Evolutionary conservation across 2,797 vertebrate genomes (phyloP), one percentile per base, ranked within the genome.

Genomic region (Malurus splendens): DNA sequence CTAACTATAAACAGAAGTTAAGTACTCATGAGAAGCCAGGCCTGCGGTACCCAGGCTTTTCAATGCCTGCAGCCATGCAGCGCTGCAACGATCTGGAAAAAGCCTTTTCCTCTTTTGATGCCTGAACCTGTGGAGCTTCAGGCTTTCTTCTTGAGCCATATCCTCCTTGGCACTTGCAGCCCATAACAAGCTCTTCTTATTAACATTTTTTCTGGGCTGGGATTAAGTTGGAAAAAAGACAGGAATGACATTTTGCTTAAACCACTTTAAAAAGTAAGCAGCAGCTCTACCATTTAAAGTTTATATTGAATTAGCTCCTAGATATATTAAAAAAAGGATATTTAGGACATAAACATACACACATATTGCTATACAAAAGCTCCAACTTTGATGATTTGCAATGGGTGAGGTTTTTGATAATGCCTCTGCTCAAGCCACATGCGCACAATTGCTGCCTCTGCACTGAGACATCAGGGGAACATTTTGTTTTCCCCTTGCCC

Each of bases 51-150:
- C 62, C 52, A 67, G 60, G 66, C 41, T 89, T 84, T 90, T 78
- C 61, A 23, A 44, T 23, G 84, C 88, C 90, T 85, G 65, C 62
- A 94, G 93, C 75, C 84, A 89, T 14, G 18, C 78, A 78, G 48
- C 0, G 0, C 38, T 73, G 72, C 75, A 77, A 82, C 51, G 73
- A 87, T 71, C 70, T 92, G 73, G 82, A 80, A 87, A 78, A 87
- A 87, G 71, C 36, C 50, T 83, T 92, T 91, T 90, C 93, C 90
- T 89, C 72, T 84, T 94, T 86, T 83, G 82, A 78, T 87, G 89
- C 86, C 77, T 83, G 76, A 92, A 89, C 90, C 92, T 87, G 90
- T 56, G 66, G 88, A 86, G 81, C 79, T 92, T 78, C 33, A 59
- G 68, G 84, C 82, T 89, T 86, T 87, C 88, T 91, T 88, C 84